phyloP scores from a whole-genome alignment of 2,113 vertebrate genomes.

The Pycnonotus jocosus region DNA sequence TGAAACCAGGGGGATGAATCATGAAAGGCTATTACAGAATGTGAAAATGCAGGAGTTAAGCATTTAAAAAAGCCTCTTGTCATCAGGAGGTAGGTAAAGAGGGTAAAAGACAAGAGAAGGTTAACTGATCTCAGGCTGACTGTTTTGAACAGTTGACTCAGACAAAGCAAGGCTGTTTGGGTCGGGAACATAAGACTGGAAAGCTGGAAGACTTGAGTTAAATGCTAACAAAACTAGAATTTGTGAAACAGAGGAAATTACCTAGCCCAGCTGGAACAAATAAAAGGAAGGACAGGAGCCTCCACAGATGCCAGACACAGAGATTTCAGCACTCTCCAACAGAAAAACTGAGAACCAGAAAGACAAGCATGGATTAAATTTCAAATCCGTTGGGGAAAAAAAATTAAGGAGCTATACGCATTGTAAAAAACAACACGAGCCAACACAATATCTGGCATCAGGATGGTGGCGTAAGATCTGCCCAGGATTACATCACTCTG shows the following conservation, averaged over 20 bases:
- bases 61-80: not conserved
- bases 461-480: not conserved
- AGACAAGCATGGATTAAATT: not conserved
- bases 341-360: not conserved
- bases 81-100: not conserved
- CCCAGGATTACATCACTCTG: constrained; percentile 25
- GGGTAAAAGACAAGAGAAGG: not conserved
- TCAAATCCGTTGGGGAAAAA: not conserved
- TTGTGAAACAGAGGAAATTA: constrained; percentile 1
- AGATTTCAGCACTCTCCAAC: not conserved
- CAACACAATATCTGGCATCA: constrained; percentile 24
- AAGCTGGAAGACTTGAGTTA: not conserved
- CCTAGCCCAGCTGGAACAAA: not conserved
- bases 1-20: not conserved
- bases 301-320: not conserved
- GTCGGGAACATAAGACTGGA: not conserved
- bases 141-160: not conserved
- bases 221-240: constrained; percentile 4
- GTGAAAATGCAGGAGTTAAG: not conserved
- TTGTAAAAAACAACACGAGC: not conserved
- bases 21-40: not conserved
- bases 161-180: not conserved
- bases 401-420: not conserved
- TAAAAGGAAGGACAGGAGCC: not conserved
- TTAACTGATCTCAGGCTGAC: not conserved